A percentile compares a stretch with the other conserved stretches of the same genome.
These are phyloP conservation scores for Brachionichthys hirsutus DNA, from an alignment of 2,113 vertebrate genomes.

Conservation along the genomic window DNA sequence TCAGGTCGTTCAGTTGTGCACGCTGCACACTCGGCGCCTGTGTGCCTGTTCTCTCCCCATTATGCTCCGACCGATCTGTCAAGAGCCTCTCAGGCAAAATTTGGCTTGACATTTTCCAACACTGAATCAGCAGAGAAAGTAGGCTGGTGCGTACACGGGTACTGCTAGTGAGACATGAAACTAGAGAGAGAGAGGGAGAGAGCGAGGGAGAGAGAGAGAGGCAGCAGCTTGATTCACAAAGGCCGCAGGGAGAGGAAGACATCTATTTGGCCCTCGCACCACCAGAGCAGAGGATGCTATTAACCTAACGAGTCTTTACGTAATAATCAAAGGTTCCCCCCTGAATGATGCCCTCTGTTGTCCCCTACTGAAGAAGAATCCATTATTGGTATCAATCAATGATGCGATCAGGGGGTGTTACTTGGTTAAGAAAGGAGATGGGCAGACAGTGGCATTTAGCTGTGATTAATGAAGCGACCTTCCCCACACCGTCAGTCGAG, in stretches of 20 bases:
- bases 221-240: slow-evolving; percentile 45
- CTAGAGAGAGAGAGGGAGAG: slow-evolving; percentile 5
- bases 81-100: slow-evolving; percentile 57
- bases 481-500: slow-evolving; percentile 69
- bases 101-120: slow-evolving; percentile 64
- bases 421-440: slow-evolving; percentile 64
- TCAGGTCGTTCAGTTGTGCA: not conserved
- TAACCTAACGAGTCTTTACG: slow-evolving; percentile 77
- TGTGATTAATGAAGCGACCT: slow-evolving; percentile 83
- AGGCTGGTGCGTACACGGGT: slow-evolving; percentile 23
- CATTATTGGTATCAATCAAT: slow-evolving; percentile 80
- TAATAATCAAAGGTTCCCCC: slow-evolving; percentile 73
- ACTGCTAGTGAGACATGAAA: not conserved
- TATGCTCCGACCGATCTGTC: slow-evolving; percentile 42
- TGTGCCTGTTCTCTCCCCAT: slow-evolving; percentile 8
- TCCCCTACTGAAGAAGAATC: slow-evolving; percentile 69
- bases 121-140: slow-evolving; percentile 64
- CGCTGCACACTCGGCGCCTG: slow-evolving; percentile 8
- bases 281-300: slow-evolving; percentile 53
- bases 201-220: slow-evolving; percentile 8
- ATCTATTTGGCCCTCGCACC: slow-evolving; percentile 56
- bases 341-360: slow-evolving; percentile 61
- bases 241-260: slow-evolving; percentile 63
- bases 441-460: slow-evolving; percentile 75
- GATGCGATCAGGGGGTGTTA: slow-evolving; percentile 72